Conservation (phyloP, 1,140 invertebrate species). For the Mercenaria mercenaria region DNA sequence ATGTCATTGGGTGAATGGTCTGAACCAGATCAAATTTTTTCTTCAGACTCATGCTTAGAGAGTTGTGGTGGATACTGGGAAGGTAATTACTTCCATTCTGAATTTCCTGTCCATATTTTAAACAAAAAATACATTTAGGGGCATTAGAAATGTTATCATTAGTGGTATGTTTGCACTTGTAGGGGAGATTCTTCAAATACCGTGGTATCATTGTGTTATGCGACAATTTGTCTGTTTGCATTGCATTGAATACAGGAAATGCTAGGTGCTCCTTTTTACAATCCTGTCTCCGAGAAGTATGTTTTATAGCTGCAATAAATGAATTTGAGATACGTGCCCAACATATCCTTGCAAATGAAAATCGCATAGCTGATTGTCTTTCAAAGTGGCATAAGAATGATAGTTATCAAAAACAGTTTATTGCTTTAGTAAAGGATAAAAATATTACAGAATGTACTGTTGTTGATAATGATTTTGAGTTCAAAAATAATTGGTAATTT, state of each 20-base stretch:
- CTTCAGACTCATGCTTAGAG: too few relatives aligned
- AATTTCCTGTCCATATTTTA: constrained; percentile 27
- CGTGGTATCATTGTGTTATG: too few relatives aligned
- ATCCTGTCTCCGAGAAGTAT: background rate
- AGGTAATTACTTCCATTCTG: constrained; percentile 1
- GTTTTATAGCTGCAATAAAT: too few relatives aligned
- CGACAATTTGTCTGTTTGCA: too few relatives aligned
- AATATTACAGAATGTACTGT: too few relatives aligned
- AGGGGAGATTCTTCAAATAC: background rate
- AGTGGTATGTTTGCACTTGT: too few relatives aligned
- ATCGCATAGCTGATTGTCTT: background rate
- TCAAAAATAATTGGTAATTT: too few relatives aligned
- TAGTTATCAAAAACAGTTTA: background rate
- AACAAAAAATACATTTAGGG: constrained; percentile 20
- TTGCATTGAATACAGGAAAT: too few relatives aligned
- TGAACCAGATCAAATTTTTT: constrained; percentile 16
- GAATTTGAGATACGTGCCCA: constrained; percentile 13
- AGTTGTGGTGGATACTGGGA: too few relatives aligned
- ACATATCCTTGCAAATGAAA: too few relatives aligned
- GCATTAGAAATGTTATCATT: too few relatives aligned
- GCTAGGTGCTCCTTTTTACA: background rate
- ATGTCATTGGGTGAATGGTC: background rate
- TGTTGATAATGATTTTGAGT: too few relatives aligned
- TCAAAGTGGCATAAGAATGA: background rate
- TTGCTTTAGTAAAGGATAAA: background rate